These are phyloP conservation scores for Eurois occulta DNA, from an alignment of 2,888 invertebrate species.

Conservation along the genomic window DNA sequence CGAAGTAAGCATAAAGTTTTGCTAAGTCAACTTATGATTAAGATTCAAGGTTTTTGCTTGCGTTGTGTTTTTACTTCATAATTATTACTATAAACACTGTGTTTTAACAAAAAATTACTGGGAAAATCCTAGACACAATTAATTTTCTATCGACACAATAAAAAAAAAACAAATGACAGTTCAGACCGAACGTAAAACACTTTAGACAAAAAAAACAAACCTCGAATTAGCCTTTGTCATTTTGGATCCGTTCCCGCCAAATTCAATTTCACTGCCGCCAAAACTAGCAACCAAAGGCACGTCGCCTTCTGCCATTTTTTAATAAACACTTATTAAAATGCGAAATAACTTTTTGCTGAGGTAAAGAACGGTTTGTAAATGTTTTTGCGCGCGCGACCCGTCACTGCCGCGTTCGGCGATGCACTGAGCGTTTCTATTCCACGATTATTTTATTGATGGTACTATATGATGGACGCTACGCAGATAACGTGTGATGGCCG, in stretches of 20 bases:
- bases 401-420: constrained; percentile 74
- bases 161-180: constrained; percentile 36
- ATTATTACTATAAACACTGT: constrained; percentile 4
- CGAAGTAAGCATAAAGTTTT: constrained; percentile 58
- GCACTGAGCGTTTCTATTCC: constrained; percentile 76
- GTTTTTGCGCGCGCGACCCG: constrained; percentile 65
- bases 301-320: constrained; percentile 86
- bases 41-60: constrained; percentile 60
- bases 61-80: constrained; percentile 43
- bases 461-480: constrained; percentile 83
- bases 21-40: constrained; percentile 59
- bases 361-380: constrained; percentile 48
- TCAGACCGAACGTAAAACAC: constrained; percentile 31
- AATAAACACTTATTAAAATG: constrained; percentile 72
- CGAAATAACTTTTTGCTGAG: constrained; percentile 63
- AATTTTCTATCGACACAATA: constrained; percentile 5
- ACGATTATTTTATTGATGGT: constrained; percentile 87
- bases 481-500: constrained; percentile 85
- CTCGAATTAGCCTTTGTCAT: constrained; percentile 85
- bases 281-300: constrained; percentile 87
- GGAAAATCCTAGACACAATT: constrained; percentile 20
- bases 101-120: not conserved
- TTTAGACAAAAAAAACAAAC: constrained; percentile 75
- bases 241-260: constrained; percentile 85
- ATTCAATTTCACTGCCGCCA: constrained; percentile 85